phyloP scores from a whole-genome alignment of 1,140 invertebrate species.

The Hypsibius dujardini region DNA sequence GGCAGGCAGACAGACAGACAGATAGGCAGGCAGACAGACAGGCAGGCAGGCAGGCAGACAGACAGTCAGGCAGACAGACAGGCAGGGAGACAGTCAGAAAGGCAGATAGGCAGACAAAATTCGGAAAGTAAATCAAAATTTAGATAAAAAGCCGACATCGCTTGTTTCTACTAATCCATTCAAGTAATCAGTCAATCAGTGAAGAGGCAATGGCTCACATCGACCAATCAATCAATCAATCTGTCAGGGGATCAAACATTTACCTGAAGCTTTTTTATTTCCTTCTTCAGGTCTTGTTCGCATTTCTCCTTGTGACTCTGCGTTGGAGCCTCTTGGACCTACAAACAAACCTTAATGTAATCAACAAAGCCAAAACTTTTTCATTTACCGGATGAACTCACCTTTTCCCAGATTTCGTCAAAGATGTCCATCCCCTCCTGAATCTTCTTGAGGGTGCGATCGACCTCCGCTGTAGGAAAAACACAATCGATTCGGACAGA shows the following conservation, averaged over 20 bases:
- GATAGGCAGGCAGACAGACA: too few relatives aligned
- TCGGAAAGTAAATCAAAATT: background rate
- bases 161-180: background rate
- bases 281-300: constrained; percentile 99
- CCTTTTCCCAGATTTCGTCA: constrained; percentile 98
- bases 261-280: constrained; percentile 88
- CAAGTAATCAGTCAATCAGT: background rate
- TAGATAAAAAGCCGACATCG: background rate
- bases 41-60: too few relatives aligned
- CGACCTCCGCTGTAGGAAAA: constrained; percentile 78
- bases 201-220: background rate
- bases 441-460: constrained; percentile 97
- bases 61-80: too few relatives aligned
- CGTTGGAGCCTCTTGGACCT: constrained; percentile 77
- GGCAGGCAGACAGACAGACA: too few relatives aligned
- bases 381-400: constrained; percentile 37
- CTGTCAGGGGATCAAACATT: background rate
- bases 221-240: background rate
- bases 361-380: constrained; percentile 17
- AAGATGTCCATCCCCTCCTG: constrained; percentile 94
- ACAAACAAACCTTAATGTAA: constrained; percentile 23
- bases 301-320: constrained; percentile 99
- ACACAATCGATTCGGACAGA: constrained; percentile 19
- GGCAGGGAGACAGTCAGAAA: too few relatives aligned
- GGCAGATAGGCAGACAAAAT: too few relatives aligned